A percentile compares a stretch with the other conserved stretches of the same genome.
phyloP scores from a whole-genome alignment of 2,113 vertebrate genomes.

The Mesoclemmys tuberculata region DNA sequence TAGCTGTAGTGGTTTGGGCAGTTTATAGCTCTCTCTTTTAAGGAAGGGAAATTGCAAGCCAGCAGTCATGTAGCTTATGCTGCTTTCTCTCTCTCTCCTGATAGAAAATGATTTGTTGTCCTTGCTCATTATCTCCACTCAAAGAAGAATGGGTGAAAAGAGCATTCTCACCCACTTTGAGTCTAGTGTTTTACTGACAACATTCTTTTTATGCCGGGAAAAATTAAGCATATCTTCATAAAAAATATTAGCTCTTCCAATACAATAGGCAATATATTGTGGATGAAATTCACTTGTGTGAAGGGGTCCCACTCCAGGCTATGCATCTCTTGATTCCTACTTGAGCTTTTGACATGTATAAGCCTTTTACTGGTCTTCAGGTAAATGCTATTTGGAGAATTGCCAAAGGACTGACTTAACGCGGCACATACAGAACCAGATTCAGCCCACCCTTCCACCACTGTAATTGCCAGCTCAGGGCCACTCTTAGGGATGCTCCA shows the following conservation, averaged over 20 bases:
- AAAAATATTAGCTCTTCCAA: accelerated
- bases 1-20: neutral
- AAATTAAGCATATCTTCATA: neutral
- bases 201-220: neutral
- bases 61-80: accelerated
- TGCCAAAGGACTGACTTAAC: neutral
- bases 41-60: neutral
- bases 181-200: neutral
- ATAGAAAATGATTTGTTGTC: neutral
- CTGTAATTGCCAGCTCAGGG: neutral
- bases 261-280: accelerated
- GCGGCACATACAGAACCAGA: accelerated
- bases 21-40: slow-evolving; percentile 15
- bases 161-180: neutral
- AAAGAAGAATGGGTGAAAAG: neutral
- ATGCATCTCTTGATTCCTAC: neutral
- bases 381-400: neutral
- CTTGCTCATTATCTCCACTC: neutral
- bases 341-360: neutral
- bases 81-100: neutral
- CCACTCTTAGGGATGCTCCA: neutral
- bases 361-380: neutral
- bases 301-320: neutral
- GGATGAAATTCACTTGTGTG: neutral
- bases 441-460: neutral